Evolutionary conservation across 2,888 invertebrate genomes (phyloP).

Genomic region (Philopedon plagiatum): DNA sequence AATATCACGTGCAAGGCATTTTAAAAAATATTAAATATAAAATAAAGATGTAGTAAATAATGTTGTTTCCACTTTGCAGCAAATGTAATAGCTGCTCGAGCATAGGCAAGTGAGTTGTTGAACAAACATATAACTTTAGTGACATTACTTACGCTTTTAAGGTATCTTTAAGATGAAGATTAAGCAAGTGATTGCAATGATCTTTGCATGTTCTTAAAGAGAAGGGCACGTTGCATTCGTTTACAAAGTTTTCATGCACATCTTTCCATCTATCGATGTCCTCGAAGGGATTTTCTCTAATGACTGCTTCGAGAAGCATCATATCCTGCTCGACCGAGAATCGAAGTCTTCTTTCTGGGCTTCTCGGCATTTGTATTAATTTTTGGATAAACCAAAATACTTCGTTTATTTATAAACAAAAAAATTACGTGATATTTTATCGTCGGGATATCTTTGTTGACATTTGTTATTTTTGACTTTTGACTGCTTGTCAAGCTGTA

Average conservation of each 20-base stretch:
- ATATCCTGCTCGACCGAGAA: conserved; percentile 46
- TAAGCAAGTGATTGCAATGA: conserved; percentile 45
- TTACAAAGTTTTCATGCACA: conserved; percentile 47
- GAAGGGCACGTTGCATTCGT: conserved; percentile 41
- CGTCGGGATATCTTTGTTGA: background rate
- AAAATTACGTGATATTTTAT: background rate
- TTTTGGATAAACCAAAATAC: too few relatives aligned
- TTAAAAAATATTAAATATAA: too few relatives aligned
- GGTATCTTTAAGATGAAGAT: conserved; percentile 32
- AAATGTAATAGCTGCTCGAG: too few relatives aligned
- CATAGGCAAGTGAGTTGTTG: too few relatives aligned
- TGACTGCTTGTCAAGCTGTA: too few relatives aligned
- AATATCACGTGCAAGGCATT: too few relatives aligned
- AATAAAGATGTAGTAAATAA: too few relatives aligned
- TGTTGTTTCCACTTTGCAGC: too few relatives aligned
- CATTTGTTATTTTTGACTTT: background rate
- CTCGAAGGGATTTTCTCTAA: conserved; percentile 46
- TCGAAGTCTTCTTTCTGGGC: conserved; percentile 43
- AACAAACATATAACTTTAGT: too few relatives aligned
- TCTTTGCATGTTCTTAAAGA: conserved; percentile 48
- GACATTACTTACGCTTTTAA: conserved; percentile 39
- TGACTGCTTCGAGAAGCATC: conserved; percentile 40
- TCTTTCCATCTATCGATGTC: conserved; percentile 43
- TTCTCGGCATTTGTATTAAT: conserved; percentile 42
- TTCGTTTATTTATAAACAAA: conserved; percentile 1